phyloP scores from a whole-genome alignment of 2,888 invertebrate species.

The Nemotelus pantherinus region DNA sequence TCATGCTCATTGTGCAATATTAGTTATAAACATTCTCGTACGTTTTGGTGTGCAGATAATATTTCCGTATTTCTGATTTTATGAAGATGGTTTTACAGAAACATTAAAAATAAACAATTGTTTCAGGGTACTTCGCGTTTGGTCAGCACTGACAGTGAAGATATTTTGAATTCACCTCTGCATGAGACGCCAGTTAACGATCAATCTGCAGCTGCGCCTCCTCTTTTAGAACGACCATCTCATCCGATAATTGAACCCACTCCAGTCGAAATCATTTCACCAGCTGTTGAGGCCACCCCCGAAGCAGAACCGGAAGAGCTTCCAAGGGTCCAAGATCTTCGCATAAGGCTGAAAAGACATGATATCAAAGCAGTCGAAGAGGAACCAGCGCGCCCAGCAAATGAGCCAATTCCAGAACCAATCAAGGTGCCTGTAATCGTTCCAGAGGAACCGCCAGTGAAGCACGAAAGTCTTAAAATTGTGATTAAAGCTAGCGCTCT shows the following conservation, averaged over 20 bases:
- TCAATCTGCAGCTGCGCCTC: conserved; percentile 52
- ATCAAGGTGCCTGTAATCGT: conserved; percentile 47
- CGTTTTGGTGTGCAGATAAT: not conserved
- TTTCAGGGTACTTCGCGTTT: conserved; percentile 70
- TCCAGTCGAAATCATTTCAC: not conserved
- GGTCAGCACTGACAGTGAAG: conserved; percentile 74
- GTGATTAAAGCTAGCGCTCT: conserved; percentile 64
- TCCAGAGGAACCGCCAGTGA: conserved; percentile 60
- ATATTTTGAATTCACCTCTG: conserved; percentile 69
- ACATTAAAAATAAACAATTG: not conserved
- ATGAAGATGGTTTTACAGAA: not conserved
- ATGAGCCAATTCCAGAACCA: conserved; percentile 10
- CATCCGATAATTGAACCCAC: not conserved
- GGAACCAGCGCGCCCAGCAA: not conserved
- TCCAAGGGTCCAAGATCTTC: conserved; percentile 21
- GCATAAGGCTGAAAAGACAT: conserved; percentile 28
- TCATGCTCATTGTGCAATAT: too few species aligned
- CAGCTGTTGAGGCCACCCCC: not conserved
- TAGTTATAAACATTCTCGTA: too few species aligned
- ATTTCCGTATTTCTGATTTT: not conserved
- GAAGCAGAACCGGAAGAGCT: not conserved
- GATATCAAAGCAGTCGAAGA: conserved; percentile 49
- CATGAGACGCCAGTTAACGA: conserved; percentile 59
- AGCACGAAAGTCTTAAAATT: conserved; percentile 67
- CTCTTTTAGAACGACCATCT: conserved; percentile 55